Base-by-base conservation (phyloP, 2,888 invertebrate species). In the Brassicogethes aeneus region DNA sequence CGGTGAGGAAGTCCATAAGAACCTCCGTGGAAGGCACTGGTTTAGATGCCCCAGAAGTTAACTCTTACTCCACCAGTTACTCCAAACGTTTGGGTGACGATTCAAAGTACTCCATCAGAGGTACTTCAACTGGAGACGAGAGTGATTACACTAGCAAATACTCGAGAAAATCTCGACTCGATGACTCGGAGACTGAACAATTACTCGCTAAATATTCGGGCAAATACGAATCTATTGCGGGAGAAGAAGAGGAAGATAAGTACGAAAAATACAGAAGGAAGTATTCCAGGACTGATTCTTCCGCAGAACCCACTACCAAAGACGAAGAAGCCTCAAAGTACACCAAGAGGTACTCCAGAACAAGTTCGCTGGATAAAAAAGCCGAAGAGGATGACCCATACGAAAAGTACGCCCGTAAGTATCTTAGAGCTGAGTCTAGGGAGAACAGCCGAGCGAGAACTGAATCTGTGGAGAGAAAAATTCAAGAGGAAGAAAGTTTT, bases 181-280 rank as follows among this genome's bases (percentile, higher is more conserved):
- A 48, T 31, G 52, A 50, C n/a, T 51, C 51, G 13, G 53, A 56
- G 3, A 52, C 55, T n/a, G 56, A 58, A 33, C 55, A 59, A 39
- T 17, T 57, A 3, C 33, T 57, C 35, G 45, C 54, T 3, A 56
- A 54, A 43, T 57, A 57, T 36, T 54, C 55, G 7, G 50, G 50
- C 33, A 47, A 39, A 15, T 48, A 48, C 16, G 51, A 53, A 5
- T 32, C 41, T 3, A 59, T 56, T 47, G 54, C 57, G 52, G 65
- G 60, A 56, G 62, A 60, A 38, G 58, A 55, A 31, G 60, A 61
- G 34, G 60, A 60, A 45, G 59, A 61, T 42, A 53, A 56, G 37
- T 59, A 60, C 30, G 53, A 56, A 3, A 61, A 59, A 43, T 61
- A 55, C 41, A 53, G 57, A 7, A 52, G 54, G 34, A 60, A 60